These are phyloP conservation scores for Oasisia sp. DNA, from an alignment of 2,888 invertebrate genomes.

Conservation along the genomic window DNA sequence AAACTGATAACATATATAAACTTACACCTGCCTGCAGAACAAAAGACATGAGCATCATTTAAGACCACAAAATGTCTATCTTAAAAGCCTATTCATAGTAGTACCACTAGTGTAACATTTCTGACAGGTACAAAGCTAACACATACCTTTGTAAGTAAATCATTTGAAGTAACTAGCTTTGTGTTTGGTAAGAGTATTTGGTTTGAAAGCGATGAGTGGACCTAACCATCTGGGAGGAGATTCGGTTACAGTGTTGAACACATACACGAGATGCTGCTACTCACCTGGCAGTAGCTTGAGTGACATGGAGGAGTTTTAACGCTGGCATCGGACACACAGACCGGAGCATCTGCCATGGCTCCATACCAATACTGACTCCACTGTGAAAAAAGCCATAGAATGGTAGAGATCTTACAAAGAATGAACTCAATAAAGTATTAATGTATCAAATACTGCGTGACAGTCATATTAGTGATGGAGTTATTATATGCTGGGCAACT, in stretches of 20 bases:
- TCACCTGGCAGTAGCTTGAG: conserved; percentile 37
- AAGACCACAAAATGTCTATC: not conserved
- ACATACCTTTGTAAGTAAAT: no score
- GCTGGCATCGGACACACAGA: conserved; percentile 58
- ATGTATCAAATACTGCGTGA: not conserved
- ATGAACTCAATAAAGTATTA: not conserved
- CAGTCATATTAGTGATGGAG: not conserved
- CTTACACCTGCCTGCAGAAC: no score
- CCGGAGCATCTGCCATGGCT: conserved; percentile 60
- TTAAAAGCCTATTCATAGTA: not conserved
- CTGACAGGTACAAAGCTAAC: no score
- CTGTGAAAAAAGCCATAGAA: conserved; percentile 34
- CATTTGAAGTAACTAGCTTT: no score
- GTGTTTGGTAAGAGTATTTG: no score
- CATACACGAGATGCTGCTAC: not conserved
- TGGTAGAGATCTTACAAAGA: not conserved
- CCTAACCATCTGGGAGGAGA: no score
- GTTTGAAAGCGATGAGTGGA: no score
- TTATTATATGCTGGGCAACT: not conserved
- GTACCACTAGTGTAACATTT: conserved; percentile 46
- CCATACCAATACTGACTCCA: conserved; percentile 54
- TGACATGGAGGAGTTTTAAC: conserved; percentile 54
- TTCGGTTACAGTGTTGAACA: not conserved
- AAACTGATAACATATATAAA: not conserved
- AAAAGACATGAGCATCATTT: not conserved